phyloP scores from a whole-genome alignment of 2,113 vertebrate genomes.

The Corythaixoides concolor region DNA sequence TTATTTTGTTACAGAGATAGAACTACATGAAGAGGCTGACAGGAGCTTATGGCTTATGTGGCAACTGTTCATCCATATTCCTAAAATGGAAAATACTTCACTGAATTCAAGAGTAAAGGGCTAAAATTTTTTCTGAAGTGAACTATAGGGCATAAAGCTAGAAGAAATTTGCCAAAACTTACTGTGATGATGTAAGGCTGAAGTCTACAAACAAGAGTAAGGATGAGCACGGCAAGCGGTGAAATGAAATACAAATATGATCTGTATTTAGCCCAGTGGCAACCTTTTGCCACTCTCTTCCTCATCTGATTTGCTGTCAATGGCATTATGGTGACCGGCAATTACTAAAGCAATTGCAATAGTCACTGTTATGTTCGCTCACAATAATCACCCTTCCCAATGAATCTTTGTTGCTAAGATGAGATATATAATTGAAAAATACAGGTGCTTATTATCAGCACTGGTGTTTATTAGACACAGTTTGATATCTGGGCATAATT shows the following conservation, averaged over 20 bases:
- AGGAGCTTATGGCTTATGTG: accelerated
- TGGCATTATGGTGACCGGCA: background rate
- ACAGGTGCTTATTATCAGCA: background rate
- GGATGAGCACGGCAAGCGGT: background rate
- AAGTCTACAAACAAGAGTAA: background rate
- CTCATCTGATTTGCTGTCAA: background rate
- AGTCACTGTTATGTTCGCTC: background rate
- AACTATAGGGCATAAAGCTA: background rate
- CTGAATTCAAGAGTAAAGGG: background rate
- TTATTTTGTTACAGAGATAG: background rate
- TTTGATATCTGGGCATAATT: slow-evolving; percentile 16
- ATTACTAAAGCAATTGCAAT: background rate
- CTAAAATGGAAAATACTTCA: background rate
- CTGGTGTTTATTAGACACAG: background rate
- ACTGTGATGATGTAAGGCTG: background rate
- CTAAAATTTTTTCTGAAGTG: background rate
- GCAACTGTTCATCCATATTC: accelerated
- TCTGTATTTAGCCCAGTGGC: background rate
- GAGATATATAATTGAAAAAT: background rate
- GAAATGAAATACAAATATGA: too few species aligned
- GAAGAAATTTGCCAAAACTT: background rate
- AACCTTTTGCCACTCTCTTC: background rate
- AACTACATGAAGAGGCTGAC: background rate
- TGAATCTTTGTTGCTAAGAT: background rate
- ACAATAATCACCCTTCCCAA: background rate